These are phyloP conservation scores for Cynocephalus volans DNA, from an alignment of 2,113 vertebrate species.

Conservation along the genomic window DNA sequence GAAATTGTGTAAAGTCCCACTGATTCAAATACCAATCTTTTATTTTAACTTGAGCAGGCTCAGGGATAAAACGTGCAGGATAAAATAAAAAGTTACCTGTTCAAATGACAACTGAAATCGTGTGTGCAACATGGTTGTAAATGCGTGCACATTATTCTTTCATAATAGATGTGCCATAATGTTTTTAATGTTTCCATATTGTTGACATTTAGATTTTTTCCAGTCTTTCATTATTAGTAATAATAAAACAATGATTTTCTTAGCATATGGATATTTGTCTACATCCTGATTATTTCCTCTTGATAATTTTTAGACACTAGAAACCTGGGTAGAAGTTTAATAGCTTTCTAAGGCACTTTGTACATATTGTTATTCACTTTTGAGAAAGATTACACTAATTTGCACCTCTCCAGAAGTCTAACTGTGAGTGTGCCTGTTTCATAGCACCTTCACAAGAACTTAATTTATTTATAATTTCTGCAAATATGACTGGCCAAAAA, in stretches of 20 bases:
- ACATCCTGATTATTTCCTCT: conserved; percentile 1
- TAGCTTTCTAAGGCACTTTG: conserved; percentile 2
- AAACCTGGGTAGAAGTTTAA: neutral
- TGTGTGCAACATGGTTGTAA: neutral
- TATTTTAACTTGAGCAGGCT: conserved; percentile 22
- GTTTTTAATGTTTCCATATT: conserved; percentile 8
- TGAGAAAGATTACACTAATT: neutral
- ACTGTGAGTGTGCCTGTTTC: neutral
- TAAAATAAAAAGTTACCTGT: neutral
- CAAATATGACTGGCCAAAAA: neutral
- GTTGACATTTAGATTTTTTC: neutral
- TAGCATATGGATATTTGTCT: neutral
- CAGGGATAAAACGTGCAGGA: neutral
- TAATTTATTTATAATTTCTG: conserved; percentile 38
- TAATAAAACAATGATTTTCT: neutral
- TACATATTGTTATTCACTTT: conserved; percentile 17
- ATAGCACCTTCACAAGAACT: conserved; percentile 27
- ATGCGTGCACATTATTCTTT: neutral
- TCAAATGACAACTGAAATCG: neutral
- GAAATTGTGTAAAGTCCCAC: conserved; percentile 30
- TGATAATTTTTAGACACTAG: neutral
- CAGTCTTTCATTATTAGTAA: neutral
- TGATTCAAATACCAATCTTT: neutral
- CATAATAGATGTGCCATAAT: neutral
- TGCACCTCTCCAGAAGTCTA: neutral